phyloP scores from a whole-genome alignment of 1,140 invertebrate species.

The Gryon sp. region DNA sequence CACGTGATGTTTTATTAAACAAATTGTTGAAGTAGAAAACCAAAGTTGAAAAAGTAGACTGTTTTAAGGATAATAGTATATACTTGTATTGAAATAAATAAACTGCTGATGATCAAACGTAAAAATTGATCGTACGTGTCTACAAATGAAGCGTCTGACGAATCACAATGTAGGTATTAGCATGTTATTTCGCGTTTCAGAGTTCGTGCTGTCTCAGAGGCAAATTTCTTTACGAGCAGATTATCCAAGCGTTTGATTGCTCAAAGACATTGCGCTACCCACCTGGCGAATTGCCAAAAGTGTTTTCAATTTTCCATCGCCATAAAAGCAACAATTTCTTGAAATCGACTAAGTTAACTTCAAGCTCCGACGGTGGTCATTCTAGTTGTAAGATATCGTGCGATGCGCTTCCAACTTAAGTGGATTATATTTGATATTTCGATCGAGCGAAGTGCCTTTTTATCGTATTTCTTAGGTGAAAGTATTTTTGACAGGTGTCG shows the following conservation, averaged over 20 bases:
- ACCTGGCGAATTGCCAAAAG: constrained; percentile 75
- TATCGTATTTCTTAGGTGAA: constrained; percentile 67
- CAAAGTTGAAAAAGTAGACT: too few relatives aligned
- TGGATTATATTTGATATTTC: constrained; percentile 79
- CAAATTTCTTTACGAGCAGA: constrained; percentile 51
- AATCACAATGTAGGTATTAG: constrained; percentile 48
- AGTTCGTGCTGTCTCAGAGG: constrained; percentile 15
- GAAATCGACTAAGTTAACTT: constrained; percentile 68
- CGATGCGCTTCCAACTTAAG: constrained; percentile 72
- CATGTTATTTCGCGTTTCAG: constrained; percentile 34
- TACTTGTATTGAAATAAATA: constrained; percentile 15
- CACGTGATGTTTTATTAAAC: too few relatives aligned
- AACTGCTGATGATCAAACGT: constrained; percentile 31
- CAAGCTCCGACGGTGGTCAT: constrained; percentile 67
- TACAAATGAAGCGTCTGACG: constrained; percentile 17
- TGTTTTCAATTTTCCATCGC: constrained; percentile 74
- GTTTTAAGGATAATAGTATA: too few relatives aligned
- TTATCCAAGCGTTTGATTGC: constrained; percentile 55
- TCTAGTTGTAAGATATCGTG: constrained; percentile 69
- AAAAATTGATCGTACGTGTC: constrained; percentile 33
- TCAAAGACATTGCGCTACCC: constrained; percentile 70
- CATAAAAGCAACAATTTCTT: constrained; percentile 75
- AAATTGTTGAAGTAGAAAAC: too few relatives aligned
- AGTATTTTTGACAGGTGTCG: constrained; percentile 64
- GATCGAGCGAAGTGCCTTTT: constrained; percentile 78